phyloP scores from a whole-genome alignment of 1,140 invertebrate genomes.

The Trachelipus rathkii region DNA sequence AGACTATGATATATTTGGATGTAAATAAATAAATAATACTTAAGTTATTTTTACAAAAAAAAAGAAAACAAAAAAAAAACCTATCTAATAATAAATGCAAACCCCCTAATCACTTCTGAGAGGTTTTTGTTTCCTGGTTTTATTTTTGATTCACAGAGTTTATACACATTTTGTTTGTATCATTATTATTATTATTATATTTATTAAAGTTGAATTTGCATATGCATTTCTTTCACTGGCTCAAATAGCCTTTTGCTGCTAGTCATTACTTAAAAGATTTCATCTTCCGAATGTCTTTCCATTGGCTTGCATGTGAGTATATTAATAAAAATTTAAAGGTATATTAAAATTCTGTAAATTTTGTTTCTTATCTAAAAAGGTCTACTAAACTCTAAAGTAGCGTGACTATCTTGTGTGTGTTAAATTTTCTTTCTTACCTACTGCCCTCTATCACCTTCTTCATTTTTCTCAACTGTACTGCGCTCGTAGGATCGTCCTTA shows the following conservation, averaged over 20 bases:
- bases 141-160: slow-evolving; percentile 9
- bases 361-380: too few species aligned
- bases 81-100: slow-evolving; percentile 1
- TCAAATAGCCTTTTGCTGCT: slow-evolving; percentile 18
- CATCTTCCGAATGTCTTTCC: slow-evolving; percentile 33
- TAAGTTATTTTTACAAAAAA: neutral
- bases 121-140: neutral
- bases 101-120: slow-evolving; percentile 11
- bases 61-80: too few species aligned
- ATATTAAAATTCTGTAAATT: too few species aligned
- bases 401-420: slow-evolving; percentile 1
- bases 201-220: slow-evolving; percentile 23
- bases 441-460: neutral
- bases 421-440: neutral
- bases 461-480: neutral
- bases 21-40: neutral
- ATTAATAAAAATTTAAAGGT: neutral
- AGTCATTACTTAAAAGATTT: slow-evolving; percentile 20
- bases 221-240: slow-evolving; percentile 29
- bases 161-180: slow-evolving; percentile 19
- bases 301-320: slow-evolving; percentile 34
- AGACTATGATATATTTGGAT: too few species aligned
- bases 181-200: slow-evolving; percentile 12
- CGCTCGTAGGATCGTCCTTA: slow-evolving; percentile 8
- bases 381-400: neutral